Conservation (phyloP, 2,888 invertebrate genomes). For the Opisthograptis luteolata region DNA sequence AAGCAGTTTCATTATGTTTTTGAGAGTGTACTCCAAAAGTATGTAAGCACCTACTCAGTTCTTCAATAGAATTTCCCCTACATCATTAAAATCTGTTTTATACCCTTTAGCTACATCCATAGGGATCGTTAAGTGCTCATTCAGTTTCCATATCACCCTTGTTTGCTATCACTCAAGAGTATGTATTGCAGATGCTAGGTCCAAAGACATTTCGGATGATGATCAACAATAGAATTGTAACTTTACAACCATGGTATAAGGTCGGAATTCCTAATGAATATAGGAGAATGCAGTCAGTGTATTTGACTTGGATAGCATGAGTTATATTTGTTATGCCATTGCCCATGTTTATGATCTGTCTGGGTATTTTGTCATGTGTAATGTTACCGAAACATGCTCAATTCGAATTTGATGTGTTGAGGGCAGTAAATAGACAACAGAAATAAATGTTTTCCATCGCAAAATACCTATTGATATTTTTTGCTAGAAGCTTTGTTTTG, state of each 20-base stretch:
- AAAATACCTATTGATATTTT: no score
- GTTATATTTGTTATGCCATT: conserved; percentile 39
- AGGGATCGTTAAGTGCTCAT: conserved; percentile 22
- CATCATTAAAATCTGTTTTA: conserved; percentile 17
- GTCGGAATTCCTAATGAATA: neutral
- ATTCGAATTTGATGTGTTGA: conserved; percentile 1
- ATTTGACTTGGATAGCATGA: conserved; percentile 36
- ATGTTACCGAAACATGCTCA: conserved; percentile 9
- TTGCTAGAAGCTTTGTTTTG: no score
- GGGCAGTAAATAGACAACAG: no score
- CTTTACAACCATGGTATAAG: conserved; percentile 1
- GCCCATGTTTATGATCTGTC: conserved; percentile 35
- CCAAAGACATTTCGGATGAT: conserved; percentile 23
- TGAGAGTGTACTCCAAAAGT: neutral
- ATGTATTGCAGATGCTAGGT: conserved; percentile 29
- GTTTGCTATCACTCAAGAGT: conserved; percentile 27
- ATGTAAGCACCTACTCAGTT: neutral
- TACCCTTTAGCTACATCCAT: conserved; percentile 5
- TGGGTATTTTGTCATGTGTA: conserved; percentile 26
- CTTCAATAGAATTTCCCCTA: conserved; percentile 8
- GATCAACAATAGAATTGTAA: neutral
- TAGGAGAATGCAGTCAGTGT: conserved; percentile 25
- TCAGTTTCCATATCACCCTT: conserved; percentile 25
- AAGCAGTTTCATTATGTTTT: no score
- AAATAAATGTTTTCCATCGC: no score